Evolutionary conservation across 2,797 vertebrate species (phyloP), one percentile per base, ranked within the genome.

Genomic region (Lacerta bilineata): DNA sequence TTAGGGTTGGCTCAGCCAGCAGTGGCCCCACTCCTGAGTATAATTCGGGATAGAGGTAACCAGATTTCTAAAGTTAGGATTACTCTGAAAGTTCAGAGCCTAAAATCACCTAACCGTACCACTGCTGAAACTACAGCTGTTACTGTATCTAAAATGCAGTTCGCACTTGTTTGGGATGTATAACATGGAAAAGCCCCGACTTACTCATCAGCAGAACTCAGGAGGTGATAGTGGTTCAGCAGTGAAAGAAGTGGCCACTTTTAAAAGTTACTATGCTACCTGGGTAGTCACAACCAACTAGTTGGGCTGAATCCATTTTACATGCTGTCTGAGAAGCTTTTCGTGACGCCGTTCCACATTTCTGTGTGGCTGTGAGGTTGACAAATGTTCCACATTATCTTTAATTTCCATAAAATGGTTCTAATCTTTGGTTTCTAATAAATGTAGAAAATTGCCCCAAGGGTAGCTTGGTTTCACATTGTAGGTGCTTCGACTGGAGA

Each of bases 341-440:
- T 97, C 95, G 92, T 93, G 89, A 94, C 95, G 92, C 90, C 94
- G 92, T 93, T 85, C 93, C 11, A 0, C 83, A 86, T 95, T 96
- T 87, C 93, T 93, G 74, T 95, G 95, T 95, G 95, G 95, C 94
- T 94, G 91, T 95, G 93, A 96, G 90, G 91, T 95, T 95, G 95
- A 96, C 94, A 95, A 97, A 95, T 96, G 95, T 96, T 95, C 93
- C 83, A 66, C 95, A 95, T 97, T 96, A 96, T 95, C 93, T 95
- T 96, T 96, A 95, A 97, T 97, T 97, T 97, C 95, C 95, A 95
- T 96, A 94, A 96, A 96, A 96, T 97, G 95, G 93, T 96, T 96
- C 95, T 97, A 96, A 96, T 96, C 95, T 96, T 96, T 96, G 94
- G 92, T 96, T 96, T 96, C 94, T 96, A 95, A 95, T 95, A 96